Percentiles rank a stretch among this genome's conserved stretches.
Conservation (phyloP, 2,888 invertebrate genomes). For the Lottia scabra region DNA sequence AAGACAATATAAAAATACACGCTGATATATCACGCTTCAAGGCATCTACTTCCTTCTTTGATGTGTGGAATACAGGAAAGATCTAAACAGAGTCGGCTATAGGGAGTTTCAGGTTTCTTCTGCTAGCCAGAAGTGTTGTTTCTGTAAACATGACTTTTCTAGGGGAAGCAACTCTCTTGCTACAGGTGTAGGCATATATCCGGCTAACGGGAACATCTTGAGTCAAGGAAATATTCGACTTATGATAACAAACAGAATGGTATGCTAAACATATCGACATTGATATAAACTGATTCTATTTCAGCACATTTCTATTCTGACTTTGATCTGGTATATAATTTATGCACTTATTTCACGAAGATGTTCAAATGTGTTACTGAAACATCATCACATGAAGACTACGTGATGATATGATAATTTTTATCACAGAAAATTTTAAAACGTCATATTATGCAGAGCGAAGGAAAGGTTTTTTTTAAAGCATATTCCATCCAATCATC, state of each 20-base stretch:
- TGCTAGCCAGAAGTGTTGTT: background rate
- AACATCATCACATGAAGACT: too few relatives aligned
- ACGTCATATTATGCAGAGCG: too few relatives aligned
- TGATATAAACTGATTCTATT: background rate
- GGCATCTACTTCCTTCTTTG: background rate
- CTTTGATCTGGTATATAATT: background rate
- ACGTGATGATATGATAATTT: too few relatives aligned
- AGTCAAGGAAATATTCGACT: background rate
- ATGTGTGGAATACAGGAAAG: background rate
- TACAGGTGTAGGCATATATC: conserved; percentile 4
- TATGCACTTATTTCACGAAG: too few relatives aligned
- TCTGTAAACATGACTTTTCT: conserved; percentile 2
- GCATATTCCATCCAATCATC: too few relatives aligned
- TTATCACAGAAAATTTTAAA: too few relatives aligned
- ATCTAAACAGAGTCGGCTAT: conserved; percentile 3
- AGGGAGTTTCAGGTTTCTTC: background rate
- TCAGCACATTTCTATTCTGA: background rate
- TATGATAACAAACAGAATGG: conserved; percentile 1
- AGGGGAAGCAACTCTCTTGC: background rate
- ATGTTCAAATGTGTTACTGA: too few relatives aligned
- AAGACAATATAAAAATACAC: too few relatives aligned
- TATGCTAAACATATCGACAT: background rate
- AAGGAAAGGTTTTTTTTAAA: too few relatives aligned
- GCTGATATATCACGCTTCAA: too few relatives aligned
- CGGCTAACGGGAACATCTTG: conserved; percentile 4